Conservation (phyloP, 1,140 invertebrate species). For the Ladona fulva region DNA sequence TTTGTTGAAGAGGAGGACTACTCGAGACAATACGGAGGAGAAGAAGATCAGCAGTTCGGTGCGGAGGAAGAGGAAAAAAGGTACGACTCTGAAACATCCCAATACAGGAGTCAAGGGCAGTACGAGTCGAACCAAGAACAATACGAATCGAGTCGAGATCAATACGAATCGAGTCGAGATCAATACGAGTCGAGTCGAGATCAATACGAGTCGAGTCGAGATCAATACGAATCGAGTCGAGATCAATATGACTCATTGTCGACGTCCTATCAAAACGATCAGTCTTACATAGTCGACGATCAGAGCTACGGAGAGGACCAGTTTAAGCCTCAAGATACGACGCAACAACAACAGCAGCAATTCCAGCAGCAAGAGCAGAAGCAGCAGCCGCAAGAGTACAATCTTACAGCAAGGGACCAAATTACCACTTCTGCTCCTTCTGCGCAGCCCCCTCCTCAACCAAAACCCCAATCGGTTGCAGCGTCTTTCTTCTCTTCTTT, state of each 20-base stretch:
- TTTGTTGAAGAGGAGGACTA: neutral
- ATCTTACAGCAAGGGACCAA: neutral
- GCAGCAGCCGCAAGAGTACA: conserved; percentile 13
- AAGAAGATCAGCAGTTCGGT: neutral
- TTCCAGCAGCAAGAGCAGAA: conserved; percentile 28
- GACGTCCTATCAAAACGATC: conserved; percentile 31
- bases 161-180: too few relatives aligned
- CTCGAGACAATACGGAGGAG: neutral
- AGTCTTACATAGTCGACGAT: conserved; percentile 29
- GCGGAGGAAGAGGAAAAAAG: neutral
- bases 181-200: too few relatives aligned
- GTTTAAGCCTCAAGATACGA: conserved; percentile 30
- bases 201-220: too few relatives aligned
- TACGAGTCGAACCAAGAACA: too few relatives aligned
- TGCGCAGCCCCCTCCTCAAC: neutral
- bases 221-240: too few relatives aligned
- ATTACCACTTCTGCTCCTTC: neutral
- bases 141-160: too few relatives aligned
- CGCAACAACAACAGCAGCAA: conserved; percentile 29
- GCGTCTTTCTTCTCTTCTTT: neutral
- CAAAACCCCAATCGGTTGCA: conserved; percentile 12
- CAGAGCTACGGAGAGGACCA: conserved; percentile 19
- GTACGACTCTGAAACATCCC: too few relatives aligned
- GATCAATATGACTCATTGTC: conserved; percentile 24
- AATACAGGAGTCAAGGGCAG: too few relatives aligned